These are phyloP conservation scores for Rhingia rostrata DNA, from an alignment of 2,888 invertebrate species.

Conservation along the genomic window DNA sequence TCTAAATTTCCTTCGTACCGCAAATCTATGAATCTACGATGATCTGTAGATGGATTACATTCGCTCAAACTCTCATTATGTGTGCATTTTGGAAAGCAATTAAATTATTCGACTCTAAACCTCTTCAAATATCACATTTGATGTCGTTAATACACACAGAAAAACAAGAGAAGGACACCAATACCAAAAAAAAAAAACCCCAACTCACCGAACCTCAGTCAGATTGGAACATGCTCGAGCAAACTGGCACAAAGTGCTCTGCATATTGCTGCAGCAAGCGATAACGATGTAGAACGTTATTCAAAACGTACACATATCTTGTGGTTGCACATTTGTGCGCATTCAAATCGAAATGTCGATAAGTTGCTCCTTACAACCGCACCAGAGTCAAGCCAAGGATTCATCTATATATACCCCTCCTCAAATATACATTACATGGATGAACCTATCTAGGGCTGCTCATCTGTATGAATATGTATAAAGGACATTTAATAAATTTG, in stretches of 20 bases:
- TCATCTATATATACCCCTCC: slow-evolving; percentile 10
- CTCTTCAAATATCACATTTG: slow-evolving; percentile 16
- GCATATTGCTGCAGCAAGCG: slow-evolving; percentile 60
- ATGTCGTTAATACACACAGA: slow-evolving; percentile 11
- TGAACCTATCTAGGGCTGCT: slow-evolving; percentile 56
- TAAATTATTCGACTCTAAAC: slow-evolving; percentile 22
- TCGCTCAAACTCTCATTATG: neutral
- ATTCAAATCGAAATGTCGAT: slow-evolving; percentile 72
- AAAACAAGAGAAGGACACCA: neutral
- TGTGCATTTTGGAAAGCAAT: slow-evolving; percentile 19
- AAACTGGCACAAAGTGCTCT: slow-evolving; percentile 30
- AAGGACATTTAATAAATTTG: slow-evolving; percentile 67
- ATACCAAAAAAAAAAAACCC: neutral
- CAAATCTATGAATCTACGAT: too few species aligned
- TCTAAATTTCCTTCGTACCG: too few species aligned
- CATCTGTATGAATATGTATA: slow-evolving; percentile 64
- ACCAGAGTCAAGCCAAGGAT: slow-evolving; percentile 38
- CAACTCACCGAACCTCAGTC: too few species aligned
- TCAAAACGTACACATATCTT: slow-evolving; percentile 47
- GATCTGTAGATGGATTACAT: too few species aligned
- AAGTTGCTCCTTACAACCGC: slow-evolving; percentile 57
- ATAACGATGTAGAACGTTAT: slow-evolving; percentile 52
- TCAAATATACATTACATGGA: slow-evolving; percentile 61
- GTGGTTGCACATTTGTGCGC: slow-evolving; percentile 72
- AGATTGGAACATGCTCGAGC: slow-evolving; percentile 6